These are phyloP conservation scores for Microctonus hyperodae DNA, from an alignment of 2,888 invertebrate species.

Conservation along the genomic window DNA sequence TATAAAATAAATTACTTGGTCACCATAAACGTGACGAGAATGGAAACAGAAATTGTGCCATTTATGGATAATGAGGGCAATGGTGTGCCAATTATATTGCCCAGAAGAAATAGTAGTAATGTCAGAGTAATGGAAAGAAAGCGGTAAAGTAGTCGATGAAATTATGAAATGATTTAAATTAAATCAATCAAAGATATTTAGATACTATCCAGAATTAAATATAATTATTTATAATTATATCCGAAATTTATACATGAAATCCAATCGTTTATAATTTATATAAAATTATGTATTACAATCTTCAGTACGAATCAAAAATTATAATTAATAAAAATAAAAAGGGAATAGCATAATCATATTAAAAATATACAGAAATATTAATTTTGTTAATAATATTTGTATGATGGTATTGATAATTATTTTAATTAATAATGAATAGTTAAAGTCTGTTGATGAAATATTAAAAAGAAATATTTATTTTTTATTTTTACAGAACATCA, in stretches of 20 bases:
- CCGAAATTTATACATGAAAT: background rate
- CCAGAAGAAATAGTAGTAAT: conserved; percentile 47
- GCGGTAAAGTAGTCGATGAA: conserved; percentile 48
- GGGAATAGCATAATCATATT: no score
- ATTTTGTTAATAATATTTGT: no score
- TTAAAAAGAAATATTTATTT: conserved; percentile 31
- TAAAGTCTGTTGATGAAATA: background rate
- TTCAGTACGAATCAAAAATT: no score
- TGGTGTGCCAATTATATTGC: conserved; percentile 34
- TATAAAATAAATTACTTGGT: conserved; percentile 16
- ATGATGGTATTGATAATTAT: no score
- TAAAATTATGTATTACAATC: no score
- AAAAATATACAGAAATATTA: no score
- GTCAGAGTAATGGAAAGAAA: conserved; percentile 47
- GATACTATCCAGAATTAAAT: no score
- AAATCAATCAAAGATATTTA: no score
- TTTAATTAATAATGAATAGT: no score
- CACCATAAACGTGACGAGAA: conserved; percentile 25
- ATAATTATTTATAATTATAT: no score
- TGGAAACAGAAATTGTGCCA: conserved; percentile 57
- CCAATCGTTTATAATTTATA: background rate
- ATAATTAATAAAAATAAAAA: no score
- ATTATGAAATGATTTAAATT: background rate
- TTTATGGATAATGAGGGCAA: conserved; percentile 49
- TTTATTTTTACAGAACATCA: conserved; percentile 82